These are phyloP conservation scores for Tetraodon nigroviridis DNA, from an alignment of 2,113 vertebrate species.

Conservation along the genomic window DNA sequence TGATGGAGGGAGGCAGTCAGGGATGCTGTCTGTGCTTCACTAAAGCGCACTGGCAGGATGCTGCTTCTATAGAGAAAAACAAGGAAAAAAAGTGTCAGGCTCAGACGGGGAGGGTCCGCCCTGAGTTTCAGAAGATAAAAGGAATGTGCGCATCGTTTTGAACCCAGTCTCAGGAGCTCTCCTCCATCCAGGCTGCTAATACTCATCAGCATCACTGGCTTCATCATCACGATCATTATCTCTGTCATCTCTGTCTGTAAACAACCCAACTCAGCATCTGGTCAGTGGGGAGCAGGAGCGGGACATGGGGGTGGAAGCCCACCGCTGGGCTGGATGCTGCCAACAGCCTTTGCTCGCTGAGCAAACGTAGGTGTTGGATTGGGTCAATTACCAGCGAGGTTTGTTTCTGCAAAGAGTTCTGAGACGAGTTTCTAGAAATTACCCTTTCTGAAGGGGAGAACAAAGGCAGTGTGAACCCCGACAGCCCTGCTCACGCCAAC, in stretches of 20 bases:
- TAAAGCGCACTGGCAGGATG: slow-evolving; percentile 49
- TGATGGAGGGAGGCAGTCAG: slow-evolving; percentile 37
- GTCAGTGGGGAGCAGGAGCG: slow-evolving; percentile 18
- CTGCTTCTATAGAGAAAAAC: slow-evolving; percentile 46
- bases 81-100: slow-evolving; percentile 19
- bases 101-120: slow-evolving; percentile 43
- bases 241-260: slow-evolving; percentile 46
- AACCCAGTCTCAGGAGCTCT: slow-evolving; percentile 45
- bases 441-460: neutral
- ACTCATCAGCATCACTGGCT: slow-evolving; percentile 62
- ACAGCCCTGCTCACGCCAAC: slow-evolving; percentile 33
- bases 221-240: slow-evolving; percentile 41
- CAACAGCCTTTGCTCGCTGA: neutral
- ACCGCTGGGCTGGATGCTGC: slow-evolving; percentile 17
- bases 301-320: slow-evolving; percentile 6
- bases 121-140: slow-evolving; percentile 47
- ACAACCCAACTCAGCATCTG: slow-evolving; percentile 14
- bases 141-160: slow-evolving; percentile 37
- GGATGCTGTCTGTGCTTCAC: slow-evolving; percentile 54
- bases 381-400: slow-evolving; percentile 17
- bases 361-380: slow-evolving; percentile 13
- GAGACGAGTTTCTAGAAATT: slow-evolving; percentile 17
- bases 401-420: slow-evolving; percentile 11
- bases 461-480: neutral
- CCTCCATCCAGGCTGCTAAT: slow-evolving; percentile 51